Evolutionary conservation across 1,140 invertebrate species (phyloP).

Genomic region (Anastrepha ludens): DNA sequence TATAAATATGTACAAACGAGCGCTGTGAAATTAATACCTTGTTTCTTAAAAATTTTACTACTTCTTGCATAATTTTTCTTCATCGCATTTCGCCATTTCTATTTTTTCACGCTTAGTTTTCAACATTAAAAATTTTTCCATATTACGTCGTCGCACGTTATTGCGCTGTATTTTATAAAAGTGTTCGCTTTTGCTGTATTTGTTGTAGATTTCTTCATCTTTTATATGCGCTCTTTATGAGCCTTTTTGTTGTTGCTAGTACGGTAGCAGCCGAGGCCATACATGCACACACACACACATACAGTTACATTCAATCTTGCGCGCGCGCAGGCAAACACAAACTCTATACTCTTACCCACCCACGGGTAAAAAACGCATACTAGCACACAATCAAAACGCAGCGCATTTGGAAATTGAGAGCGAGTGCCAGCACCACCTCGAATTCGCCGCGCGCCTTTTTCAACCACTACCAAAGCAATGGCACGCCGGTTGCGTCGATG

Average conservation of each 20-base stretch:
- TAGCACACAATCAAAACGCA: background rate
- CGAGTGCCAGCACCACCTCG: background rate
- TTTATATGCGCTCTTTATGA: background rate
- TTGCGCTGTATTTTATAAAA: conserved; percentile 21
- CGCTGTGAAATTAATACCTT: background rate
- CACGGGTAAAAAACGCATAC: background rate
- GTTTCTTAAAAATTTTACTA: background rate
- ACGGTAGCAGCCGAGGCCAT: background rate
- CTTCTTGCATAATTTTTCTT: background rate
- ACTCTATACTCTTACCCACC: background rate
- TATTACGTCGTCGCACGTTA: background rate
- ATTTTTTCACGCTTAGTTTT: conserved; percentile 2
- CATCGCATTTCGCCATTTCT: background rate
- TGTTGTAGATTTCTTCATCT: conserved; percentile 28
- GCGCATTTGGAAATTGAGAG: conserved; percentile 6
- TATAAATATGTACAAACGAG: background rate
- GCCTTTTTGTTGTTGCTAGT: conserved; percentile 7
- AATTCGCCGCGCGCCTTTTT: conserved; percentile 51
- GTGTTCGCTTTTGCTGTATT: conserved; percentile 6
- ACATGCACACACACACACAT: background rate
- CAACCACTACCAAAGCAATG: background rate
- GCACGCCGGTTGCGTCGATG: background rate
- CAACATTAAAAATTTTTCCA: background rate
- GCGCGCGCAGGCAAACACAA: background rate
- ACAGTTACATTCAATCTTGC: background rate